These are phyloP conservation scores for Halictus ligatus DNA, from an alignment of 2,888 invertebrate species.

Conservation along the genomic window DNA sequence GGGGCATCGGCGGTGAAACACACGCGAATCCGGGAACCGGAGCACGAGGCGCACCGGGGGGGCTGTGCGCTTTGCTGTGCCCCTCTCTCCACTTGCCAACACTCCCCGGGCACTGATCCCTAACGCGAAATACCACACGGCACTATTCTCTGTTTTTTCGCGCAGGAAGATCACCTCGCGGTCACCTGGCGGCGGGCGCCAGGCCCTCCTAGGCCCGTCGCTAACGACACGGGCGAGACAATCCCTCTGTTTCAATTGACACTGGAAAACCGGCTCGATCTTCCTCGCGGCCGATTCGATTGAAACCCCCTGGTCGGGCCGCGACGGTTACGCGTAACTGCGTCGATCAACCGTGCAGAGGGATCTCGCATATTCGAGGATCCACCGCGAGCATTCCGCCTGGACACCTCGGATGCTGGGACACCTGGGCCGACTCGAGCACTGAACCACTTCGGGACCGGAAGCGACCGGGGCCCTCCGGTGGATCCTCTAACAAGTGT, in stretches of 20 bases:
- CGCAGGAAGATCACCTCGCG: background rate
- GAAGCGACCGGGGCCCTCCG: background rate
- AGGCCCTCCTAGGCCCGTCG: slow-evolving; percentile 22
- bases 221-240: slow-evolving; percentile 64
- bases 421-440: background rate
- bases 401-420: background rate
- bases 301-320: slow-evolving; percentile 56
- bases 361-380: slow-evolving; percentile 54
- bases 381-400: slow-evolving; percentile 40
- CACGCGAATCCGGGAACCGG: slow-evolving; percentile 36
- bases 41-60: slow-evolving; percentile 21
- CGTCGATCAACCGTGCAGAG: slow-evolving; percentile 52
- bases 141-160: background rate
- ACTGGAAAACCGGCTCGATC: slow-evolving; percentile 64
- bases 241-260: slow-evolving; percentile 65
- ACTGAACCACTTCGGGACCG: background rate
- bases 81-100: background rate
- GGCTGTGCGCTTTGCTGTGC: background rate
- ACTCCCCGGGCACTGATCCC: background rate
- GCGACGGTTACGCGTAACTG: slow-evolving; percentile 60
- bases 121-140: background rate
- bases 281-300: slow-evolving; percentile 64
- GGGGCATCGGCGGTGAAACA: slow-evolving; percentile 19
- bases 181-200: slow-evolving; percentile 19
- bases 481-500: slow-evolving; percentile 14